Evolutionary conservation across 2,888 invertebrate species (phyloP).

Genomic region (Cerastoderma edule): DNA sequence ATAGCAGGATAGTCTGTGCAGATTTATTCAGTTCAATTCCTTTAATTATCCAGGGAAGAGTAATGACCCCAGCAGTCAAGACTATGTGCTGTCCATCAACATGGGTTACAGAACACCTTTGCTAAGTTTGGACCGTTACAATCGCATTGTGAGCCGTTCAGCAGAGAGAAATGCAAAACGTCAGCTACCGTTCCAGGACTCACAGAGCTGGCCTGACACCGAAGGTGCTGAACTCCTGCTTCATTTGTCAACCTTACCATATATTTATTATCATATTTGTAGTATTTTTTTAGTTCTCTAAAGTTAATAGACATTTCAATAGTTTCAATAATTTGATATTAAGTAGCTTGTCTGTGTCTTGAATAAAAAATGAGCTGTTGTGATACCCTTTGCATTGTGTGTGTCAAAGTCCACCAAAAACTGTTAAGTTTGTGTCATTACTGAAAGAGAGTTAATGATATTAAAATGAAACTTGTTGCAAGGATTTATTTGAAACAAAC

Average conservation of each 20-base stretch:
- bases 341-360: too few relatives aligned
- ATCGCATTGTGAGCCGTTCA: background rate
- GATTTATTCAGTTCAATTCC: background rate
- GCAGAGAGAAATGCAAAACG: background rate
- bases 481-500: too few relatives aligned
- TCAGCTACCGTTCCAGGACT: background rate
- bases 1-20: too few relatives aligned
- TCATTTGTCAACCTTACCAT: background rate
- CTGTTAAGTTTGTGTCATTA: too few relatives aligned
- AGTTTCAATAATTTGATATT: too few relatives aligned
- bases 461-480: too few relatives aligned
- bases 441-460: too few relatives aligned
- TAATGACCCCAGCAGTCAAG: slow-evolving; percentile 25
- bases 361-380: too few relatives aligned
- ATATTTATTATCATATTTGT: background rate
- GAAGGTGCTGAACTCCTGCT: background rate
- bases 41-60: slow-evolving; percentile 21
- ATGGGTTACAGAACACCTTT: slow-evolving; percentile 13
- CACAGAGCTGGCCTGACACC: background rate
- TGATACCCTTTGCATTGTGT: too few relatives aligned
- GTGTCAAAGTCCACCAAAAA: too few relatives aligned
- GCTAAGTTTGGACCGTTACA: background rate
- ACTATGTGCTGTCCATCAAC: slow-evolving; percentile 27
- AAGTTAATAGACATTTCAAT: background rate
- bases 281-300: background rate